Base-by-base conservation (phyloP, 2,888 invertebrate genomes). In the Habrosyne pyritoides region DNA sequence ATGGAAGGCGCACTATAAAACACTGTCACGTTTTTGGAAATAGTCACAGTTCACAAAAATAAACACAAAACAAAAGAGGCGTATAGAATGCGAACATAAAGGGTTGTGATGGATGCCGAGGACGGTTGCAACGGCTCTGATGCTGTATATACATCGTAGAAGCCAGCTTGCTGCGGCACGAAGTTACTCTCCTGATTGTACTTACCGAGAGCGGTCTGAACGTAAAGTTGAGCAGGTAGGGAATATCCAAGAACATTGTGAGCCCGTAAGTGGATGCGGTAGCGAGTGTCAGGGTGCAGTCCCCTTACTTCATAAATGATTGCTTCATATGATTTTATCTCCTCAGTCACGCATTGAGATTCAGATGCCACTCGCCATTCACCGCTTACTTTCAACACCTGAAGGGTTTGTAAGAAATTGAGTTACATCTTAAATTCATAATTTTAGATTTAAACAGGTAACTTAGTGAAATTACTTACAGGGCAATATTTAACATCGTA, bases 161-260 rank as follows among this genome's bases (percentile, higher is more conserved):
- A 92, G 68, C 92, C 93, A 64, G 91, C 89, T 67, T 85, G 87
- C 55, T 85, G 73, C 50, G 87, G 89, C 64, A 89, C 86, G 74
- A 91, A 89, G 72, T 89, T 90, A 85, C 73, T 86, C 68, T 91
- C 90, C 77, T 86, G 86, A 79, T 86, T 86, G 83, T 93, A 94
- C 96, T 96, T 96, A 97, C 98, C 97, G 94, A 95, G 94, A 77
- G 97, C 96, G 65, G 98, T 98, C 91, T 96, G 97, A 84, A 98
- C 94, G 81, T 95, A 94, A 69, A 97, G 94, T 79, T 95, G 94
- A 47, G 96, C 96, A 0, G 97, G 95, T 59, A 94, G 92, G 75
- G 98, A 97, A 87, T 93, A 95, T 56, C 98, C 98, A 63, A 98
- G 96, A 22, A 94, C 90, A 86, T 99, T 99, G 84, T 96, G 96